Evolutionary conservation across 2,888 invertebrate species (phyloP), one percentile per base, ranked within the genome.

Genomic region (Fragum sueziense): DNA sequence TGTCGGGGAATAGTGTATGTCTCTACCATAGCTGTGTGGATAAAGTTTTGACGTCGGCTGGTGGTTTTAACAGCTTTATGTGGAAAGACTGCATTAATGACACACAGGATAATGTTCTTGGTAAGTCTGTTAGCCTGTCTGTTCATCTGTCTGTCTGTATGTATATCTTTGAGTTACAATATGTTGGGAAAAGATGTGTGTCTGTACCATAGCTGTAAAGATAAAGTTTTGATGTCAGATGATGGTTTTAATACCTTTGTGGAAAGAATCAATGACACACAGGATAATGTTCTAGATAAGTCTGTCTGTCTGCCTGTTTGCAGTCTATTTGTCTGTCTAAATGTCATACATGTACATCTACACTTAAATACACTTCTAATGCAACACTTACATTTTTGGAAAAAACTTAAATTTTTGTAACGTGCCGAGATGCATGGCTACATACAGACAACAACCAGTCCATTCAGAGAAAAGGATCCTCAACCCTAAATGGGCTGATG

Each of bases 11-110:
- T 17, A 54, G 25, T 9, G 11, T 31, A 33, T 79, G 79, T 61
- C n/a, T 61, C n/a, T 79, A 79, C 41, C 74, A 79, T 29, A 59
- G 22, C 52, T 79, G 79, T 68, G 31, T 41, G 9, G 47, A 57
- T 22, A 52, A 33, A 29, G 52, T 33, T 0, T 7, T 7, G 27
- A 54, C 47, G 3, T 0, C 29, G 33, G 29, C 29, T 59, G n/a
- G n/a, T n/a, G n/a, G n/a, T n/a, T 1, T 0, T 11, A 33, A 29
- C 17, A 65, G 14, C 14, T 73, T 77, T 20, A 25, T 73, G 52
- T 69, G 37, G 33, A 33, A 37, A 41, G 47, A 37, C 61, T 71
- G 71, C 33, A 27, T 70, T 33, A 70, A 54, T 57, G 70, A 57
- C 7, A 70, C 70, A 34, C 33, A 41, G 27, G 41, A 65, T 25